phyloP scores from a whole-genome alignment of 2,888 invertebrate species.

The Alsophila aescularia region DNA sequence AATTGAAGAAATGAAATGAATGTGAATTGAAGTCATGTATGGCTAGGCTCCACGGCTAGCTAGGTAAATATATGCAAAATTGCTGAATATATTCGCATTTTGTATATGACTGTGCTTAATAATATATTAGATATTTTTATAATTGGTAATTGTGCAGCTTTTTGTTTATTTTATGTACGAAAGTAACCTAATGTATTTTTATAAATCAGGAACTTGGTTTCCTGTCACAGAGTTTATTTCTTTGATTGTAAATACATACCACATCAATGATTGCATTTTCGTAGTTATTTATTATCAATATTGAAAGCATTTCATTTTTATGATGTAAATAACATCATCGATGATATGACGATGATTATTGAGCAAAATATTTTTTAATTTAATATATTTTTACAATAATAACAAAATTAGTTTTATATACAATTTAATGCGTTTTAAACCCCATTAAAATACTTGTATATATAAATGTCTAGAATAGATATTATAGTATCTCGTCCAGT shows the following conservation, averaged over 20 bases:
- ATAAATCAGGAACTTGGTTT: not conserved
- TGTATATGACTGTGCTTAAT: not conserved
- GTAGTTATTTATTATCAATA: not conserved
- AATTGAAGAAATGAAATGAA: not conserved
- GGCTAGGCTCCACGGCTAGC: too few relatives aligned
- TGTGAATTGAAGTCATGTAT: not conserved
- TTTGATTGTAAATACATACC: not conserved
- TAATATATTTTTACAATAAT: conserved; percentile 49
- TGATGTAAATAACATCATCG: conserved; percentile 56
- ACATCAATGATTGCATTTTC: not conserved
- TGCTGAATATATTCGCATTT: conserved; percentile 1
- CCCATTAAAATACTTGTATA: conserved; percentile 42
- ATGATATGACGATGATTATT: conserved; percentile 70
- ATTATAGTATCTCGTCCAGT: conserved; percentile 34
- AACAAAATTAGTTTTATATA: conserved; percentile 64
- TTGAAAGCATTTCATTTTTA: conserved; percentile 19
- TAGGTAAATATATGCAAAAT: not conserved
- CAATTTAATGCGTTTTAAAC: conserved; percentile 52
- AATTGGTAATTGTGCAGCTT: not conserved
- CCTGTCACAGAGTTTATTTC: too few relatives aligned
- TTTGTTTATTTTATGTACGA: not conserved
- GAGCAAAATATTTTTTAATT: conserved; percentile 33
- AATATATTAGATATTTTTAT: not conserved
- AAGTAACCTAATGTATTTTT: not conserved
- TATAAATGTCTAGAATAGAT: conserved; percentile 44